A percentile compares a stretch with the other conserved stretches of the same genome.
Conservation (phyloP, 2,888 invertebrate species). For the Meiosimyza platycephala region DNA sequence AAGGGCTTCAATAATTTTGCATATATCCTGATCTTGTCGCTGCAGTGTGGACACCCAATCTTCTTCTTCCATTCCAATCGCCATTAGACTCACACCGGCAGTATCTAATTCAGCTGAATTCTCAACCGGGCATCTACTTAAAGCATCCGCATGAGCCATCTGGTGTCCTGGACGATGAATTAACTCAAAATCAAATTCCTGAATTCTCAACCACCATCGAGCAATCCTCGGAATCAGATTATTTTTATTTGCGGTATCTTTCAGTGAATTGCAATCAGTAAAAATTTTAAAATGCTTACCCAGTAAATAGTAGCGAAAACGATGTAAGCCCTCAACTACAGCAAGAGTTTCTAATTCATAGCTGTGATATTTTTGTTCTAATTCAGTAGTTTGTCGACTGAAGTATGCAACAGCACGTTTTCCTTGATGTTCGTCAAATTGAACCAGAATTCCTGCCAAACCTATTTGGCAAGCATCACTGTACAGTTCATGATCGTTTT, state of each 20-base stretch:
- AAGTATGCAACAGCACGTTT: conserved; percentile 35
- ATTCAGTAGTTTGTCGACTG: conserved; percentile 24
- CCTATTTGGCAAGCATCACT: conserved; percentile 27
- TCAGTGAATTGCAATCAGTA: conserved; percentile 39
- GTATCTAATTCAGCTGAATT: conserved; percentile 22
- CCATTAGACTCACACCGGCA: conserved; percentile 9
- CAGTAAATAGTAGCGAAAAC: conserved; percentile 41
- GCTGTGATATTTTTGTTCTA: conserved; percentile 35
- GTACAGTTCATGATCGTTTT: conserved; percentile 22
- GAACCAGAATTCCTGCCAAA: conserved; percentile 31
- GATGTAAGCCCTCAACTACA: conserved; percentile 36
- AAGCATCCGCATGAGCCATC: conserved; percentile 45
- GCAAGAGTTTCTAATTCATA: conserved; percentile 30
- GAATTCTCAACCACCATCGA: conserved; percentile 45
- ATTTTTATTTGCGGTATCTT: conserved; percentile 24
- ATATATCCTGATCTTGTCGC: too few relatives aligned
- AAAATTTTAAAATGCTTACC: conserved; percentile 36
- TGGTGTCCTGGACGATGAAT: conserved; percentile 39
- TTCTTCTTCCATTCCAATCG: too few relatives aligned
- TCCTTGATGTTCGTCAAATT: conserved; percentile 11
- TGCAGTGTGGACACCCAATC: too few relatives aligned
- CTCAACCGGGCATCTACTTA: conserved; percentile 43
- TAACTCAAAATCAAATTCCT: not conserved
- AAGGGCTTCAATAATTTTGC: too few relatives aligned
- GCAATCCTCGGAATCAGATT: conserved; percentile 31